Evolutionary conservation across 2,797 vertebrate genomes (phyloP).

Genomic region (Eidolon dupreanum): DNA sequence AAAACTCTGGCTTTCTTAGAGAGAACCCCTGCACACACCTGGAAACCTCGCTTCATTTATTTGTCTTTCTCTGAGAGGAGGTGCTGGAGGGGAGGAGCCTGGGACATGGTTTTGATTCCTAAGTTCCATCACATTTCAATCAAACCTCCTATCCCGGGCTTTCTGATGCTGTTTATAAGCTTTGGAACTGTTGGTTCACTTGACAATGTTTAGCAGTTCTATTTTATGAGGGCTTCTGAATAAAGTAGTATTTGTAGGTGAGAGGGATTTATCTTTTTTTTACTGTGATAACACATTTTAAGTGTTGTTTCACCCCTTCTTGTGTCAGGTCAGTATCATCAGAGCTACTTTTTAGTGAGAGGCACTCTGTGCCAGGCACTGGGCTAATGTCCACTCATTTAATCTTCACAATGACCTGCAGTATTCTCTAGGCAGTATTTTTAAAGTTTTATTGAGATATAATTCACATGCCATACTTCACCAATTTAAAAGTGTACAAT

Average conservation of each 20-base stretch:
- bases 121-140: neutral
- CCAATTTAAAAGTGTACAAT: neutral
- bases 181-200: neutral
- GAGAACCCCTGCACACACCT: neutral
- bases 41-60: neutral
- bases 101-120: neutral
- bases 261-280: neutral
- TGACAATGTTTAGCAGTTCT: neutral
- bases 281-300: neutral
- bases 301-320: neutral
- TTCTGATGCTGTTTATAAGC: constrained; percentile 25
- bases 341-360: neutral
- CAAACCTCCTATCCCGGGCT: neutral
- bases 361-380: neutral
- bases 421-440: neutral
- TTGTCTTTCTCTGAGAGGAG: constrained; percentile 8
- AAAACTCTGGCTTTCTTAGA: neutral
- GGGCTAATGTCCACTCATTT: neutral
- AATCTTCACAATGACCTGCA: neutral
- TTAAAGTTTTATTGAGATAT: neutral
- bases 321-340: fast-evolving
- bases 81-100: neutral
- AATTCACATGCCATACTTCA: neutral
- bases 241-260: neutral
- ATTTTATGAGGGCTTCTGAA: neutral